Evolutionary conservation across 2,797 vertebrate species (phyloP).

Genomic region (Nyctalus aviator): DNA sequence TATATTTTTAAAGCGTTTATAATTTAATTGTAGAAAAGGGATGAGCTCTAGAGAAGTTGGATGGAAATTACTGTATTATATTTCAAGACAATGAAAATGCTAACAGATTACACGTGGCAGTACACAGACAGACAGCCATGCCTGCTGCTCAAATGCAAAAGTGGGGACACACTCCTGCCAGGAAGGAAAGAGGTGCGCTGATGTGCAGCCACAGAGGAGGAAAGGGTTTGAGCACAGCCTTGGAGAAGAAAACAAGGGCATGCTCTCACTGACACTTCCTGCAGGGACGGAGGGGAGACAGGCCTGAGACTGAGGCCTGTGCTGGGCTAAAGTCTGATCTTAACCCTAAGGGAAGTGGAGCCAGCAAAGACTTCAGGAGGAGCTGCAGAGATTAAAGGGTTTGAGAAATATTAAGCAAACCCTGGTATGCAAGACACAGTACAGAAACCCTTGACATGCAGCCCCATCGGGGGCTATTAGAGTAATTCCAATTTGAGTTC

Average conservation of each 20-base stretch:
- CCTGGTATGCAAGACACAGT: not conserved
- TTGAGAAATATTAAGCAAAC: not conserved
- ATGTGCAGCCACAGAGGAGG: not conserved
- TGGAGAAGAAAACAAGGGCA: not conserved
- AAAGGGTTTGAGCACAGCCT: not conserved
- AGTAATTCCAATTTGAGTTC: not conserved
- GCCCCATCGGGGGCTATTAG: not conserved
- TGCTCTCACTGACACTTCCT: not conserved
- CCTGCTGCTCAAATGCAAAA: not conserved
- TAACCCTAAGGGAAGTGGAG: not conserved
- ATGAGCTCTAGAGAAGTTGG: constrained; percentile 31
- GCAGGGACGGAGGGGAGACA: not conserved
- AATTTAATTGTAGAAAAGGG: constrained; percentile 37
- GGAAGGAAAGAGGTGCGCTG: not conserved
- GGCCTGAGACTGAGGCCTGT: not conserved
- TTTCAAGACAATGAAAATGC: not conserved
- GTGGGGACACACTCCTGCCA: not conserved
- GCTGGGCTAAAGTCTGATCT: not conserved
- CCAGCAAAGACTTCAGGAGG: not conserved
- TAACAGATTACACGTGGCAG: not conserved
- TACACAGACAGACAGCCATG: not conserved
- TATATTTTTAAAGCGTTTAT: not conserved
- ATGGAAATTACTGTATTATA: not conserved
- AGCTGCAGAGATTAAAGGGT: not conserved
- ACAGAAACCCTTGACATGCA: not conserved